phyloP scores from a whole-genome alignment of 1,140 invertebrate genomes.

The Magallana ariakensis region DNA sequence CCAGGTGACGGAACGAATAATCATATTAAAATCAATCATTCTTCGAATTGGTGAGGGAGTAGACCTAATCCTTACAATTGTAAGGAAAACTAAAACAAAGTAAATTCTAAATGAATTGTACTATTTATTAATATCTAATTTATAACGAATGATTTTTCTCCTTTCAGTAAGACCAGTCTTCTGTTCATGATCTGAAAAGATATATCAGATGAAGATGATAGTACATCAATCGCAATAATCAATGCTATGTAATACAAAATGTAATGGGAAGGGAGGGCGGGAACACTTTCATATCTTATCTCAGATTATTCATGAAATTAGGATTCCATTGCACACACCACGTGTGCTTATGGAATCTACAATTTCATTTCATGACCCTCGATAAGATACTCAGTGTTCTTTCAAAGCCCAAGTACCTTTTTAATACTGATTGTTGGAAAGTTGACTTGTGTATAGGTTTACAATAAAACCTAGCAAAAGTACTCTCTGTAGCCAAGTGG shows the following conservation, averaged over 20 bases:
- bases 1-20: neutral
- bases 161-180: neutral
- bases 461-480: constrained; percentile 35
- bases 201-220: neutral
- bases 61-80: neutral
- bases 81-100: neutral
- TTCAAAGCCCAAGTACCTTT: neutral
- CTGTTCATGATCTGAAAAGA: neutral
- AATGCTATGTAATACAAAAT: neutral
- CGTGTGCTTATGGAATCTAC: neutral
- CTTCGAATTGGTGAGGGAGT: neutral
- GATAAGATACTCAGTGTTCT: neutral
- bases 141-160: neutral
- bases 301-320: neutral
- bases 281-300: too few relatives aligned
- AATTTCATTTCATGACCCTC: neutral
- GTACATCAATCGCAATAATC: neutral
- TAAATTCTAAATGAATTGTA: neutral
- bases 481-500: constrained; percentile 28
- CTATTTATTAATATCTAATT: neutral
- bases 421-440: constrained; percentile 16
- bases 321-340: constrained; percentile 10
- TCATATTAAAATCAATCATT: neutral
- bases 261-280: too few relatives aligned
- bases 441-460: neutral